Conservation (phyloP, 2,113 vertebrate genomes). For the Eurystomus gularis region DNA sequence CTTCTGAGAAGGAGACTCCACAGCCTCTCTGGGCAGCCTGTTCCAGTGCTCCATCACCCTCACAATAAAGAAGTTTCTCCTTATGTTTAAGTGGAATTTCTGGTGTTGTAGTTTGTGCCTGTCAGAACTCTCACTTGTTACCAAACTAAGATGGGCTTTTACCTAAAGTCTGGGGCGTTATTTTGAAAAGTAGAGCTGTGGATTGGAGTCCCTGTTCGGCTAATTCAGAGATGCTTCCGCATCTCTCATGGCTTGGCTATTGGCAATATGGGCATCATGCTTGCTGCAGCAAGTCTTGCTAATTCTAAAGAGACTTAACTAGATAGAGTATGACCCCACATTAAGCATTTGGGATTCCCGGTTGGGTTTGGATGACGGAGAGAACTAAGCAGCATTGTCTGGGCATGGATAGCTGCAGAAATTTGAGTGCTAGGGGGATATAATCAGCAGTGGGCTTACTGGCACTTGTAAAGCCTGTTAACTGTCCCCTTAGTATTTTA, state of each 20-base stretch:
- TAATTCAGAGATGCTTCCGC: background rate
- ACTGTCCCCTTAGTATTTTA: background rate
- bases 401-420: background rate
- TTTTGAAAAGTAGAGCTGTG: background rate
- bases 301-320: background rate
- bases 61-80: background rate
- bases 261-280: accelerated
- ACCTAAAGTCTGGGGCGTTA: accelerated
- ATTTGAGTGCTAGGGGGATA: background rate
- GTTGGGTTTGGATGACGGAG: background rate
- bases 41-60: too few species aligned
- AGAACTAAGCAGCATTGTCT: background rate
- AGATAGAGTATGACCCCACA: background rate
- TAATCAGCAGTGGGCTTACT: background rate
- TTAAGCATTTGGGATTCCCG: background rate
- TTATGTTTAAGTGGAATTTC: background rate
- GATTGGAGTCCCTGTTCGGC: background rate
- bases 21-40: too few species aligned
- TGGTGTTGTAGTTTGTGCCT: background rate
- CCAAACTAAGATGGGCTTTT: background rate
- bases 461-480: background rate
- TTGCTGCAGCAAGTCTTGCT: background rate
- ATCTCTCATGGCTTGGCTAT: accelerated
- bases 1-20: too few species aligned
- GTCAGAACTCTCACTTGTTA: background rate